Evolutionary conservation across 2,797 vertebrate genomes (phyloP).

Genomic region (Mastacembelus armatus): DNA sequence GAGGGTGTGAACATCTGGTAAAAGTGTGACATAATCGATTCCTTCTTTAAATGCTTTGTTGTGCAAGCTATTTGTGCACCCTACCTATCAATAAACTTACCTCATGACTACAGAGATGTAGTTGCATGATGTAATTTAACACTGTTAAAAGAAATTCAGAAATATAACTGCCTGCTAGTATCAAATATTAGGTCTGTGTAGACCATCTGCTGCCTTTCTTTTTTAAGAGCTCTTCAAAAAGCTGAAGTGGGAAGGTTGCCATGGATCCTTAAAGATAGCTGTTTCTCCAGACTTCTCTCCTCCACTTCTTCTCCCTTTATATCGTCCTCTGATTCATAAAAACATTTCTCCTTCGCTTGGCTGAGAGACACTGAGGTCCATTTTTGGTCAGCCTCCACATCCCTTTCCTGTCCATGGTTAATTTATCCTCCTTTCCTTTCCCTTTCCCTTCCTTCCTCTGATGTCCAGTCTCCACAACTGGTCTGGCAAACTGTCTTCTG

Average conservation of each 20-base stretch:
- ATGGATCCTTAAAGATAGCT: constrained; percentile 52
- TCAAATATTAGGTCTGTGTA: constrained; percentile 6
- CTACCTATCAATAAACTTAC: not conserved
- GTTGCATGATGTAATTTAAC: constrained; percentile 25
- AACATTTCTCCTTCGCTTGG: not conserved
- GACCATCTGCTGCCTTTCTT: constrained; percentile 56
- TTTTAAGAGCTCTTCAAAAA: constrained; percentile 36
- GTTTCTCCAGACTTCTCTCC: constrained; percentile 30
- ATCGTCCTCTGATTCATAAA: constrained; percentile 34
- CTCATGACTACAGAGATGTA: not conserved
- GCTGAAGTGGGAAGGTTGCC: constrained; percentile 57
- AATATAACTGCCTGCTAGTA: constrained; percentile 20
- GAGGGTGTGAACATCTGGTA: no score
- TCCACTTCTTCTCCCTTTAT: constrained; percentile 1
- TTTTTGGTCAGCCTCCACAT: constrained; percentile 10
- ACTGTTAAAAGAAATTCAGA: not conserved
- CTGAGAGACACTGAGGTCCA: not conserved
- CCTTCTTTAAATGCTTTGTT: no score
- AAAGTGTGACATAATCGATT: no score
- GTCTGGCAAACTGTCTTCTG: no score
- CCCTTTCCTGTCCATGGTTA: not conserved
- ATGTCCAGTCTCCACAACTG: no score
- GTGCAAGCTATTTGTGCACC: not conserved
- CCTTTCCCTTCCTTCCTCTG: constrained; percentile 13
- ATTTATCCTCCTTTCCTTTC: not conserved